Percentiles rank a stretch among this genome's conserved stretches.
Evolutionary conservation across 1,140 invertebrate species (phyloP).

Genomic region (Telenomus remus): DNA sequence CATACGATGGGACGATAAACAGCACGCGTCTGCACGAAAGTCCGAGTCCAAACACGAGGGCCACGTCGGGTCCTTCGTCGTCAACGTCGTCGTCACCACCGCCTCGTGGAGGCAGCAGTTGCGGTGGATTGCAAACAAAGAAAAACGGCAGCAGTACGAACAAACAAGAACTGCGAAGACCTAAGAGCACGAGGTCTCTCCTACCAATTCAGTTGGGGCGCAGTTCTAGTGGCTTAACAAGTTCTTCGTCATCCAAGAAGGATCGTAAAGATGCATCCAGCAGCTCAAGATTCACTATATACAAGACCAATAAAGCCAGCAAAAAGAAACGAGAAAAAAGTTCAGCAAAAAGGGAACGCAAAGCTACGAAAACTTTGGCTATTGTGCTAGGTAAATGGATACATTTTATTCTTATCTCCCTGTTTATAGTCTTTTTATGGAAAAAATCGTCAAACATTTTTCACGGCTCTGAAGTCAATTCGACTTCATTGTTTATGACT

Average conservation of each 20-base stretch:
- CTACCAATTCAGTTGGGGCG: slow-evolving; percentile 68
- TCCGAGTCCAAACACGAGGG: slow-evolving; percentile 68
- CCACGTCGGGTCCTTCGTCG: slow-evolving; percentile 68
- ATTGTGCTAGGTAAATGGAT: slow-evolving; percentile 92
- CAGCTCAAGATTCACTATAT: slow-evolving; percentile 90
- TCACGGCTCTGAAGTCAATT: too few species aligned
- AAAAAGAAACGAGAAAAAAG: slow-evolving; percentile 96
- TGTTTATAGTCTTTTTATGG: too few species aligned
- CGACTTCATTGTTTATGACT: too few species aligned
- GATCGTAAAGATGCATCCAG: slow-evolving; percentile 80
- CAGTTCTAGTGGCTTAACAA: slow-evolving; percentile 64
- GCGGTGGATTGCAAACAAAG: slow-evolving; percentile 55
- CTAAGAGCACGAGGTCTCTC: slow-evolving; percentile 68
- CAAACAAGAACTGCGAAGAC: slow-evolving; percentile 69
- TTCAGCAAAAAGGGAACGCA: slow-evolving; percentile 95
- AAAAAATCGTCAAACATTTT: too few species aligned
- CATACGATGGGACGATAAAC: slow-evolving; percentile 63
- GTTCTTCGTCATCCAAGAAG: slow-evolving; percentile 77
- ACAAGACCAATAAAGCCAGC: slow-evolving; percentile 95
- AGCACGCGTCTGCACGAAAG: slow-evolving; percentile 68
- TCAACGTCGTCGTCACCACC: slow-evolving; percentile 70
- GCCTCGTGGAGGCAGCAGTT: slow-evolving; percentile 51
- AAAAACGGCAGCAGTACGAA: slow-evolving; percentile 68
- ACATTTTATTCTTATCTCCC: slow-evolving; percentile 6
- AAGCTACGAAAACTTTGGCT: slow-evolving; percentile 99